A percentile compares a stretch with the other conserved stretches of the same genome.
phyloP scores from a whole-genome alignment of 2,113 vertebrate genomes.

The Rhynchomys soricoides region DNA sequence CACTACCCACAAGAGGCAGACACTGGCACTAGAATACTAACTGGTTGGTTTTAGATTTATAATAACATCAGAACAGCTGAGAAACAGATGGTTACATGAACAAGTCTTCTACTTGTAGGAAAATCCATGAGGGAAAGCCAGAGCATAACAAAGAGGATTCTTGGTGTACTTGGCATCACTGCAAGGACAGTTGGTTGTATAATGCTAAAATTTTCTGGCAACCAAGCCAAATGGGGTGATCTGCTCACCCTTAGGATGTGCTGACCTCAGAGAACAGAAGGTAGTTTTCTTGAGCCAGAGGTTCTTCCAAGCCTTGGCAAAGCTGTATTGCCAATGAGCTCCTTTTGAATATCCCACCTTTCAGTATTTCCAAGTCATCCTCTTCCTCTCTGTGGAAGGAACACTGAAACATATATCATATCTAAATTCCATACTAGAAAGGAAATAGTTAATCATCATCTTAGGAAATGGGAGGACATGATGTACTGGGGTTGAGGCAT shows the following conservation, averaged over 20 bases:
- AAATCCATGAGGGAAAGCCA: constrained; percentile 23
- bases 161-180: neutral
- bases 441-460: too few species aligned
- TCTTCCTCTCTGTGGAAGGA: neutral
- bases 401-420: too few species aligned
- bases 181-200: constrained; percentile 21
- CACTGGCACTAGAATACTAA: constrained; percentile 1
- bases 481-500: too few species aligned
- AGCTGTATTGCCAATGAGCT: constrained; percentile 33
- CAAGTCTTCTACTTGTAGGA: constrained; percentile 5
- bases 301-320: constrained; percentile 9
- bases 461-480: too few species aligned
- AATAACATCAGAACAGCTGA: constrained; percentile 44
- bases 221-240: neutral
- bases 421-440: too few species aligned
- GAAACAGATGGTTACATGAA: constrained; percentile 15
- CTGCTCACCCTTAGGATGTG: neutral
- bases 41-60: constrained; percentile 14
- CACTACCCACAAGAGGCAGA: neutral
- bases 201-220: constrained; percentile 37
- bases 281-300: constrained; percentile 37
- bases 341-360: constrained; percentile 47
- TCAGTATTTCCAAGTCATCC: constrained; percentile 16
- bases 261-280: constrained; percentile 28
- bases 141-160: neutral